Percentiles rank a stretch among this genome's conserved stretches.
phyloP scores from a whole-genome alignment of 2,113 vertebrate genomes.

The Eublepharis macularius region DNA sequence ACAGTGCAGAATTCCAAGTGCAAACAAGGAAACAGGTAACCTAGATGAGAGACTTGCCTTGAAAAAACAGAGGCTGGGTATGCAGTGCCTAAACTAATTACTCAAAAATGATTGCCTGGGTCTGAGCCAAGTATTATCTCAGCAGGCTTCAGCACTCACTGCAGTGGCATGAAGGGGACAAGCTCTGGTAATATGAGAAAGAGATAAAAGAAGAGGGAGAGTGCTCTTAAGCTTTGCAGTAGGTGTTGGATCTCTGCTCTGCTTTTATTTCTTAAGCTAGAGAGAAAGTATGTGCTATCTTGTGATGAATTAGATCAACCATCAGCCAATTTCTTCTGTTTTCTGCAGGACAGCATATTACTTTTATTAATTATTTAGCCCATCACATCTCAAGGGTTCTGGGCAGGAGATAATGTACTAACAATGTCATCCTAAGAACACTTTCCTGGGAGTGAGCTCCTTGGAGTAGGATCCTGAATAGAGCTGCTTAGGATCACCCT shows the following conservation, averaged over 20 bases:
- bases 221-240: conserved; percentile 43
- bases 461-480: no score
- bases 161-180: conserved; percentile 69
- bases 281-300: conserved; percentile 13
- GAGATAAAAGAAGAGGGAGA: conserved; percentile 60
- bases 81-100: conserved; percentile 72
- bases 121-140: conserved; percentile 75
- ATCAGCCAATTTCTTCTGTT: background rate
- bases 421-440: background rate
- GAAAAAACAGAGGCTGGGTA: conserved; percentile 65
- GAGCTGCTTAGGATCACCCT: no score
- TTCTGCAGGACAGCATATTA: no score
- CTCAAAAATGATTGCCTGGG: conserved; percentile 75
- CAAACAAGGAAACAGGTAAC: conserved; percentile 68
- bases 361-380: background rate
- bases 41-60: conserved; percentile 57
- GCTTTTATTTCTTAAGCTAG: conserved; percentile 37
- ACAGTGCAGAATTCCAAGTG: conserved; percentile 49
- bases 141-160: conserved; percentile 57
- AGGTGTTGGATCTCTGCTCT: conserved; percentile 47
- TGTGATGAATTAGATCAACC: conserved; percentile 36
- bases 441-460: no score
- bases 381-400: no score
- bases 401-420: background rate
- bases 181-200: conserved; percentile 62